phyloP scores from a whole-genome alignment of 2,113 vertebrate species.

The Scalopus aquaticus region DNA sequence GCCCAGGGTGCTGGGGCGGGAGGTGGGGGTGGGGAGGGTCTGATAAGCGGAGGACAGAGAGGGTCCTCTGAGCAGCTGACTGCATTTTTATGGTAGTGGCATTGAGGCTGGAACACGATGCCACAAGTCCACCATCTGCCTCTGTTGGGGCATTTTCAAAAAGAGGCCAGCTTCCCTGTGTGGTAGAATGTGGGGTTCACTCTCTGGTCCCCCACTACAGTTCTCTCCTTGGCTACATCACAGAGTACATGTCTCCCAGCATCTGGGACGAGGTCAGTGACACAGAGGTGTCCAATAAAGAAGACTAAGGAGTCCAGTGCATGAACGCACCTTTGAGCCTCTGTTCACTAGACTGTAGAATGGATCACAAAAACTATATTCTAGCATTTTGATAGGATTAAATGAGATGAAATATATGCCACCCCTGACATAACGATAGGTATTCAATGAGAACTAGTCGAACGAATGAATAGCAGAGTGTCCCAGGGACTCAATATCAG shows the following conservation, averaged over 20 bases:
- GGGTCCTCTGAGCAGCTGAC: background rate
- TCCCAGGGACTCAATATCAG: background rate
- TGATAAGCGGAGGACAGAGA: background rate
- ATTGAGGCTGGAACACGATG: background rate
- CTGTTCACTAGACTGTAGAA: background rate
- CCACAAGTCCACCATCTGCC: background rate
- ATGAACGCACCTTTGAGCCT: background rate
- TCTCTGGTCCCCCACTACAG: background rate
- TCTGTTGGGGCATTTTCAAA: background rate
- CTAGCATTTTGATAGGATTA: background rate
- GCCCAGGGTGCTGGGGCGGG: background rate
- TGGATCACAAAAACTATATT: background rate
- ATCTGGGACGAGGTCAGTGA: background rate
- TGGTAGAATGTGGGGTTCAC: background rate
- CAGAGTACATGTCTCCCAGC: background rate
- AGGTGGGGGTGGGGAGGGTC: background rate
- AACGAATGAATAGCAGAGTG: background rate
- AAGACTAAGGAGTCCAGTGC: background rate
- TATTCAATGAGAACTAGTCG: background rate
- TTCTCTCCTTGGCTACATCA: background rate
- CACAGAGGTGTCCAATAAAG: background rate
- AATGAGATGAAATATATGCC: background rate
- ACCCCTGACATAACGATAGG: background rate
- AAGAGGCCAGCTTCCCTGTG: background rate
- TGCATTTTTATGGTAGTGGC: background rate